Evolutionary conservation across 2,888 invertebrate genomes (phyloP).

Genomic region (Xanthia togata): DNA sequence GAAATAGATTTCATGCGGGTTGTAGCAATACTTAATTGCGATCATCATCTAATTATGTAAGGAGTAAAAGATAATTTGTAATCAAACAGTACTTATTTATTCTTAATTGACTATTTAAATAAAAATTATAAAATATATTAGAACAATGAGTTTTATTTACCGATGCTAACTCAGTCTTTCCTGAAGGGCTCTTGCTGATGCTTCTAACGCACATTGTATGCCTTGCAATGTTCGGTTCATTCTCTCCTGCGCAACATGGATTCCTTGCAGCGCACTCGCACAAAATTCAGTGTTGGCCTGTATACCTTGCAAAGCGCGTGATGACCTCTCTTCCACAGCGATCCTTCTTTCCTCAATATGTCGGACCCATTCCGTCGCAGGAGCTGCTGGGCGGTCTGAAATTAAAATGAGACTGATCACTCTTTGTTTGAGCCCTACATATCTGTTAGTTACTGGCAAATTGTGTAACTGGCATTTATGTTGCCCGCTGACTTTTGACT

Average conservation of each 20-base stretch:
- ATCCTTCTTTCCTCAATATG: constrained; percentile 21
- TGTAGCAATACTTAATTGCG: not conserved
- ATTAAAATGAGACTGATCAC: not conserved
- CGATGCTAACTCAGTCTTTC: constrained; percentile 4
- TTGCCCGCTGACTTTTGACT: not conserved
- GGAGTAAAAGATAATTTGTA: constrained; percentile 26
- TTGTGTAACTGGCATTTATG: not conserved
- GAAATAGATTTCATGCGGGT: not conserved
- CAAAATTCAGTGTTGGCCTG: constrained; percentile 23
- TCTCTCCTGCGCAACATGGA: constrained; percentile 21
- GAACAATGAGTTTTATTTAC: constrained; percentile 29
- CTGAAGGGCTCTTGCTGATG: constrained; percentile 20
- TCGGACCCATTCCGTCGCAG: constrained; percentile 1
- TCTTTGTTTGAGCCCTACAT: not conserved
- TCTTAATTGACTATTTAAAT: constrained; percentile 25
- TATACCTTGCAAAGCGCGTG: constrained; percentile 24
- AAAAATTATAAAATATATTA: constrained; percentile 8
- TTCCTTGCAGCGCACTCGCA: constrained; percentile 22
- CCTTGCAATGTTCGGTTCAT: constrained; percentile 30
- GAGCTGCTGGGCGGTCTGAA: constrained; percentile 10
- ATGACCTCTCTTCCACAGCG: constrained; percentile 14
- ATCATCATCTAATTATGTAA: not conserved
- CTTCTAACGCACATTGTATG: constrained; percentile 25
- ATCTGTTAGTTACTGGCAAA: not conserved
- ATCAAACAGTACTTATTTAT: constrained; percentile 37